Conservation (phyloP, 2,113 vertebrate genomes). For the Brienomyrus longianalis region DNA sequence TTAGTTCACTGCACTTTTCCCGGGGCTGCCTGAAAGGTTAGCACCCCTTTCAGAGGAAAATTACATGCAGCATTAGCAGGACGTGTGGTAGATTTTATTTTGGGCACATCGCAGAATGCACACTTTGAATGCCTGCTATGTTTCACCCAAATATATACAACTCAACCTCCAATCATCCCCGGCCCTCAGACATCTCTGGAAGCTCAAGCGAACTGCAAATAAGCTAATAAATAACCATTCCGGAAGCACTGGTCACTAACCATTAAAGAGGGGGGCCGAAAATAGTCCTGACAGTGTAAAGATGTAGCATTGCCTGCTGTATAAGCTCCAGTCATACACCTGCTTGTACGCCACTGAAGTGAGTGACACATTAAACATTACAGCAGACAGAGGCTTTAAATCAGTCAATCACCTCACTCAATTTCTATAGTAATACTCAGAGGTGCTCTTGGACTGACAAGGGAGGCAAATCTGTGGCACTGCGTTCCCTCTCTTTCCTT, state of each 20-base stretch:
- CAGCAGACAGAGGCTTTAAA: conserved; percentile 41
- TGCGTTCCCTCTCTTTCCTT: background rate
- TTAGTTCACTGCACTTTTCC: background rate
- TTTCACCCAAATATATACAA: background rate
- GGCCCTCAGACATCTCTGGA: background rate
- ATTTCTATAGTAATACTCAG: conserved; percentile 9
- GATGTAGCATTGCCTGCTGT: conserved; percentile 34
- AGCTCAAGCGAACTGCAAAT: background rate
- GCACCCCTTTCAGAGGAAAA: background rate
- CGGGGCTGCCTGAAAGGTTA: background rate
- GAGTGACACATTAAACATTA: conserved; percentile 36
- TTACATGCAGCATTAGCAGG: background rate
- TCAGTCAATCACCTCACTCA: conserved; percentile 32
- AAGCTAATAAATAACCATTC: background rate
- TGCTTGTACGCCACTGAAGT: conserved; percentile 24
- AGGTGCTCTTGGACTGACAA: conserved; percentile 30
- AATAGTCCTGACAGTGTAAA: conserved; percentile 24
- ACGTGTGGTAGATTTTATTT: background rate
- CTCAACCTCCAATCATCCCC: background rate
- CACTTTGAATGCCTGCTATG: background rate
- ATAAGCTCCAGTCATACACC: conserved; percentile 40
- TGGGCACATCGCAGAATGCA: background rate
- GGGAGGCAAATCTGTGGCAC: background rate
- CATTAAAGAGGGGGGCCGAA: conserved; percentile 8
- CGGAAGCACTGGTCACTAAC: background rate